Evolutionary conservation across 2,113 vertebrate genomes (phyloP), one percentile per base, ranked within the genome.

Genomic region (Panthera leo): DNA sequence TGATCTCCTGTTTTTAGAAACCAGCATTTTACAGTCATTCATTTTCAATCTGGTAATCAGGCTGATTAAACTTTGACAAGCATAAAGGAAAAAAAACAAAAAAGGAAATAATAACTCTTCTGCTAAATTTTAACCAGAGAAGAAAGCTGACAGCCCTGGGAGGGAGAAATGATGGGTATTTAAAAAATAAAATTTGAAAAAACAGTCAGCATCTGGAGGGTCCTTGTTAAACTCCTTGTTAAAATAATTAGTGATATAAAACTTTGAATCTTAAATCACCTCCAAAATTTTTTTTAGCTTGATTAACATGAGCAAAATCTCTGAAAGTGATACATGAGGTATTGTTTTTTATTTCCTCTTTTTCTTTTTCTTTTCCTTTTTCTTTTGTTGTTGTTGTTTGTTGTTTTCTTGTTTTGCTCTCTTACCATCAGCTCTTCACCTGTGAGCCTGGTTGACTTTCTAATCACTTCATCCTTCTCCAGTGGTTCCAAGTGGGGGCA

Each of bases 41-140:
- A 93, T 97, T 80, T 96, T 88, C 95, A 75, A 51, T 97, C 82
- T 61, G 31, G 93, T 92, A 97, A 96, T 97, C 91, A 97, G 88
- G 61, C 89, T 97, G 97, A 94, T 96, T 97, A 96, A 94, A 96
- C 29, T 89, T 83, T 97, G 96, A 97, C 89, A 97, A 89, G 82
- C 39, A 85, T 51, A 78, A 34, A 89, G 39, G 19, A 13, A 29
- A 25, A 25, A 63, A 14, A 91, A 45, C 45, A 45, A 45, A 73
- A 63, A 84, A n/a, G 78, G 68, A 84, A 96, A 92, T 92, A 95
- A 97, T 96, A 96, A 94, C 78, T 91, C 88, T 85, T 96, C 63
- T 89, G 67, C 39, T 83, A 87, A 90, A 92, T 90, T 89, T 94
- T 95, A 95, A 92, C 73, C 63, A 58, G 78, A 97, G 70, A 87